A percentile compares a stretch with the other conserved stretches of the same genome.
Conservation (phyloP, 2,888 invertebrate genomes). For the Ecliptopera silaceata region DNA sequence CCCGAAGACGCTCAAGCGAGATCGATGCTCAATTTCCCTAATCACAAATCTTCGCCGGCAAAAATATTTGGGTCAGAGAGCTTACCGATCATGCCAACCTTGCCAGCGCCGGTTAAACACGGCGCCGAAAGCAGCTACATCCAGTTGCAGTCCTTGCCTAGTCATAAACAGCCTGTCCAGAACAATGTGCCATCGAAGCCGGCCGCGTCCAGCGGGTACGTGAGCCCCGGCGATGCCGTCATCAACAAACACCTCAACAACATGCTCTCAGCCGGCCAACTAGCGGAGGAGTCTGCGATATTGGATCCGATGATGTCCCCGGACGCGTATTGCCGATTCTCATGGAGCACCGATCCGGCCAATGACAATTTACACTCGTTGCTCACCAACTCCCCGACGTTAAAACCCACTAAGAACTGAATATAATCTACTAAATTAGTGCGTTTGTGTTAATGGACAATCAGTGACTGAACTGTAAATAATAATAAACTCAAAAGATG, state of each 20-base stretch:
- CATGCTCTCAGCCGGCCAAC: conserved; percentile 62
- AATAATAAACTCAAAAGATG: conserved; percentile 64
- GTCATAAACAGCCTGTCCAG: conserved; percentile 64
- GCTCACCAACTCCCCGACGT: conserved; percentile 63
- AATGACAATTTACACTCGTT: conserved; percentile 75
- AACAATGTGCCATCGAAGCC: conserved; percentile 62
- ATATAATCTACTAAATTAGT: conserved; percentile 43
- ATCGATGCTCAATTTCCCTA: conserved; percentile 64
- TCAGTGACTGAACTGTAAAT: conserved; percentile 71
- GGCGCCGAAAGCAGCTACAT: conserved; percentile 70
- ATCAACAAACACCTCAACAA: conserved; percentile 75
- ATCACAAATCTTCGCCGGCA: conserved; percentile 59
- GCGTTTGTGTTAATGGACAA: conserved; percentile 56
- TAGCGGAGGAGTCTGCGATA: conserved; percentile 69
- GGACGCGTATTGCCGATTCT: conserved; percentile 78
- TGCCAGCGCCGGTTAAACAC: conserved; percentile 65
- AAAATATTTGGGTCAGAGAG: conserved; percentile 69
- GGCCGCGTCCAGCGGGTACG: conserved; percentile 65
- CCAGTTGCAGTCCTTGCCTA: conserved; percentile 73
- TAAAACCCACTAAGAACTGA: conserved; percentile 68
- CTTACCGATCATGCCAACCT: conserved; percentile 74
- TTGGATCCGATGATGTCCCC: conserved; percentile 77
- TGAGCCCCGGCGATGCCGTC: conserved; percentile 70
- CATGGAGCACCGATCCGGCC: conserved; percentile 77
- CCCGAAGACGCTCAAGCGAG: conserved; percentile 66